Evolutionary conservation across 53 echinoderm and acorn worm genomes (phyloP).

Genomic region (Zoroaster sp.): DNA sequence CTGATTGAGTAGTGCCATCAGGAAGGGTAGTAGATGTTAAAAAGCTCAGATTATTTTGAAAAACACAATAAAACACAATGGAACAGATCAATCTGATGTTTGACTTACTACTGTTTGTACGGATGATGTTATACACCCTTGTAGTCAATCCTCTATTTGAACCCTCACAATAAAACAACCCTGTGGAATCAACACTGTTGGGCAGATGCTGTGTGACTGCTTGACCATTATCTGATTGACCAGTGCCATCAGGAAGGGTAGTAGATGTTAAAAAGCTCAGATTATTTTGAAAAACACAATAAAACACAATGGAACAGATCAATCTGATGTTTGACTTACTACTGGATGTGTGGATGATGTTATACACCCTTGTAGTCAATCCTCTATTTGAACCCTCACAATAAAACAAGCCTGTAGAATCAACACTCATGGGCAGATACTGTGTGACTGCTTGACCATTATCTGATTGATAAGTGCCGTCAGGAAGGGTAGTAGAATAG

Average conservation of each 20-base stretch:
- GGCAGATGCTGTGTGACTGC: too few relatives aligned
- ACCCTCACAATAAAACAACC: not conserved
- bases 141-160: not conserved
- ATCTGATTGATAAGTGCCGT: not conserved
- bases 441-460: not conserved
- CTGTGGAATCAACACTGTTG: not conserved
- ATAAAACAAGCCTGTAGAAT: conserved; percentile 33
- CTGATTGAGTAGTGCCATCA: too few relatives aligned
- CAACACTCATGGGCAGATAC: not conserved
- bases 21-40: too few relatives aligned
- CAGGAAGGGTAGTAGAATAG: not conserved
- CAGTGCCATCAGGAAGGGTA: too few relatives aligned
- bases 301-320: too few relatives aligned
- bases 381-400: conserved; percentile 33
- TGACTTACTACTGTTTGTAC: not conserved
- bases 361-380: conserved; percentile 20
- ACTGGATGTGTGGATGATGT: not conserved
- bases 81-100: not conserved
- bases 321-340: too few relatives aligned
- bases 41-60: too few relatives aligned
- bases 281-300: too few relatives aligned
- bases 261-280: too few relatives aligned
- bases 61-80: too few relatives aligned
- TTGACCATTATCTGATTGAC: too few relatives aligned
- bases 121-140: not conserved